Percentiles rank a stretch among this genome's conserved stretches.
Evolutionary conservation across 2,797 vertebrate genomes (phyloP).

Genomic region (Sebastes minor): DNA sequence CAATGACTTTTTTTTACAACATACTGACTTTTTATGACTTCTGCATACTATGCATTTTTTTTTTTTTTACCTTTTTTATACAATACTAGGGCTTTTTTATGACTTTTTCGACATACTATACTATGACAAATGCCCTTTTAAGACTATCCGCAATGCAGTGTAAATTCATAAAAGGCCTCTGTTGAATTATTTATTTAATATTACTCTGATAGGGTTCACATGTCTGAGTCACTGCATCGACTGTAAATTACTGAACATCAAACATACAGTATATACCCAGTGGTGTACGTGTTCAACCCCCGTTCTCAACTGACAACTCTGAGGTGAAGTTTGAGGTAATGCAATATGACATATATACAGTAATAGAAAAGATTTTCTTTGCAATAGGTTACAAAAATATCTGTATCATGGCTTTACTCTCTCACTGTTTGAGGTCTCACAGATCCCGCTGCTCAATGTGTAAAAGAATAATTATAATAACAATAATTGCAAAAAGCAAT

Average conservation of each 20-base stretch:
- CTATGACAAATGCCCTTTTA: neutral
- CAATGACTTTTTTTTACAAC: too few relatives aligned
- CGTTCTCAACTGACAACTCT: neutral
- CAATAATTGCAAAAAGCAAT: neutral
- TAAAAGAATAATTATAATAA: neutral
- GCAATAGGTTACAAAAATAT: too few relatives aligned
- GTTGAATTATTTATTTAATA: slow-evolving; percentile 4
- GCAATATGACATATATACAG: neutral
- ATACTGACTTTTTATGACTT: too few relatives aligned
- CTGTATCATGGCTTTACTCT: neutral
- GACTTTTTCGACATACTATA: too few relatives aligned
- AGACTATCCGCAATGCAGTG: neutral
- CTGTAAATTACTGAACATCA: neutral
- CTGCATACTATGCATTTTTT: too few relatives aligned
- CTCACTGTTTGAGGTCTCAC: neutral
- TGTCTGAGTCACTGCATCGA: neutral
- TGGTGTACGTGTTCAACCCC: neutral
- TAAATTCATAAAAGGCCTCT: neutral
- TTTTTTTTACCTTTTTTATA: too few relatives aligned
- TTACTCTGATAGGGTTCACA: neutral
- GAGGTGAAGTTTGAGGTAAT: neutral
- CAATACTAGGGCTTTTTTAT: too few relatives aligned
- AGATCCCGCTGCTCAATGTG: neutral
- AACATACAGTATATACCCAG: neutral
- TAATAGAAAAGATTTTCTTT: too few relatives aligned